Conservation (phyloP, 2,797 vertebrate species). For the Valencia hispanica region DNA sequence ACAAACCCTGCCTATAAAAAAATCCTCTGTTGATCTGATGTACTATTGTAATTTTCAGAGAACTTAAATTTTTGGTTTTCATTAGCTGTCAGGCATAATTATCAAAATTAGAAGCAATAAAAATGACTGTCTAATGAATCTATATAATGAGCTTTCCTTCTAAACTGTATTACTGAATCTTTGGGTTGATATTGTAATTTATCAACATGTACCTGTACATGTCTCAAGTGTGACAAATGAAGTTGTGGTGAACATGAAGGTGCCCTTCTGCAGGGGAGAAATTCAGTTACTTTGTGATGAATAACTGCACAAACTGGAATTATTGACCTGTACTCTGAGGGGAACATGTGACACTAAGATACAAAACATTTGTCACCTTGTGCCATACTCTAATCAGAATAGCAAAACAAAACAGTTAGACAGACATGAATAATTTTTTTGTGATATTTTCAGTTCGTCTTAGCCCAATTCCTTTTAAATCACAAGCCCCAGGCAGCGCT, state of each 20-base stretch:
- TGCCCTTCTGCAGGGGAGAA: constrained; percentile 14
- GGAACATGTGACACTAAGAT: constrained; percentile 11
- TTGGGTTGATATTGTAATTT: neutral
- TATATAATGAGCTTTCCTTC: neutral
- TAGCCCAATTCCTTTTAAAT: constrained; percentile 38
- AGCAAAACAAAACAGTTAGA: constrained; percentile 18
- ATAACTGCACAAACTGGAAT: constrained; percentile 16
- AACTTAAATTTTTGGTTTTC: neutral
- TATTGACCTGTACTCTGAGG: constrained; percentile 10
- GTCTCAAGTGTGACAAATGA: neutral
- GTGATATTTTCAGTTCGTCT: neutral
- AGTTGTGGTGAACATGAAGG: constrained; percentile 11
- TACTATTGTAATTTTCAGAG: neutral
- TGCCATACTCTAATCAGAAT: constrained; percentile 16
- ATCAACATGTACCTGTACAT: neutral
- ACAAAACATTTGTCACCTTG: constrained; percentile 34
- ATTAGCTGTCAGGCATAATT: neutral
- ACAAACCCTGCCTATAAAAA: no score
- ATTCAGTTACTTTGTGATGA: constrained; percentile 17
- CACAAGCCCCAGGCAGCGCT: constrained; percentile 34
- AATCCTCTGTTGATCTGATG: neutral
- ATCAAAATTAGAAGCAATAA: neutral
- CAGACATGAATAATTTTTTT: constrained; percentile 19
- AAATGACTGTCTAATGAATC: neutral
- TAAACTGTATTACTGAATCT: neutral